Conservation (phyloP, 2,888 invertebrate species). For the Scaptomyza tumidula region DNA sequence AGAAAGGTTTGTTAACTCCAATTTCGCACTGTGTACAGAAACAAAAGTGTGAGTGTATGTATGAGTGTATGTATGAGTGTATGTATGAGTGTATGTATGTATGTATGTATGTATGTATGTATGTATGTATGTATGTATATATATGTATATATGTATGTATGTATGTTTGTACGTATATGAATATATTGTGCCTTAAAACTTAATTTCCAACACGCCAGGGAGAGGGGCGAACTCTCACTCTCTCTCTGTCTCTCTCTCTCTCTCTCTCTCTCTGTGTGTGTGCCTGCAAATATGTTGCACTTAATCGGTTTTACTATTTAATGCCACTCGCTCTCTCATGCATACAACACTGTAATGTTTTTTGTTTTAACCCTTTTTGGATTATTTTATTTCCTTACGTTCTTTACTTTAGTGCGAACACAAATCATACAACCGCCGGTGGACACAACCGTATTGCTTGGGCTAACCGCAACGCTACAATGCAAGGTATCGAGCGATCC, state of each 20-base stretch:
- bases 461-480: slow-evolving; percentile 95
- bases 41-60: no score
- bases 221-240: background rate
- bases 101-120: no score
- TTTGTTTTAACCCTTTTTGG: background rate
- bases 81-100: background rate
- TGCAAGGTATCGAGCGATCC: slow-evolving; percentile 97
- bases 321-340: slow-evolving; percentile 22
- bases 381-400: slow-evolving; percentile 4
- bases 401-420: slow-evolving; percentile 89
- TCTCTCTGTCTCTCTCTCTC: background rate
- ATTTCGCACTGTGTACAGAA: no score
- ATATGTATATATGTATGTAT: background rate
- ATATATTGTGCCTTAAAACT: slow-evolving; percentile 47
- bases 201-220: slow-evolving; percentile 43
- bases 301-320: slow-evolving; percentile 59
- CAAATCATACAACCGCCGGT: slow-evolving; percentile 97
- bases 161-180: background rate
- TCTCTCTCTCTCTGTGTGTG: background rate
- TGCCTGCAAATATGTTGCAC: no score
- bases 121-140: background rate
- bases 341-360: background rate
- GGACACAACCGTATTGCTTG: slow-evolving; percentile 95
- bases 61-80: no score
- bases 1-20: no score